Evolutionary conservation across 1,140 invertebrate genomes (phyloP).

Genomic region (Calephelis nemesis): DNA sequence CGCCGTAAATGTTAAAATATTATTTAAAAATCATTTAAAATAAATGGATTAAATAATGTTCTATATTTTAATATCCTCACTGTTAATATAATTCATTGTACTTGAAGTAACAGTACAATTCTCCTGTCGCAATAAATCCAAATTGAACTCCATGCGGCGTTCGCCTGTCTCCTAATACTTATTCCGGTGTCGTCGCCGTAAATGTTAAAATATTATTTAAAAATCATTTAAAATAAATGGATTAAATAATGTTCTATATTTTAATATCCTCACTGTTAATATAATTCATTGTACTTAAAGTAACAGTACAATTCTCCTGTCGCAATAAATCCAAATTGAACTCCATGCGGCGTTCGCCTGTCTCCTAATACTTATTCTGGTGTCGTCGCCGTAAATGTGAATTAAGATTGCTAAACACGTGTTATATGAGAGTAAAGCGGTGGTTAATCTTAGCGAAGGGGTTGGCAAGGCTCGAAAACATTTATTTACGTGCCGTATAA

Average conservation of each 20-base stretch:
- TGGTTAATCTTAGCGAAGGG: conserved; percentile 11
- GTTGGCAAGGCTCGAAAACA: conserved; percentile 7
- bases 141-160: conserved; percentile 8
- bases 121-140: conserved; percentile 4
- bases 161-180: conserved; percentile 2
- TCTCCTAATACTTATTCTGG: conserved; percentile 12
- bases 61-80: not conserved
- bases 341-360: not conserved
- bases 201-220: no score
- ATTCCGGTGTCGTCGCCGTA: conserved; percentile 5
- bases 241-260: not conserved
- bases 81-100: not conserved
- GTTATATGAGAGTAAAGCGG: conserved; percentile 10
- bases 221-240: no score
- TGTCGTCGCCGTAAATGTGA: conserved; percentile 4
- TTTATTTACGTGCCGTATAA: conserved; percentile 16
- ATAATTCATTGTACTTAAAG: not conserved
- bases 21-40: no score
- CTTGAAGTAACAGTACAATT: conserved; percentile 2
- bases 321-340: conserved; percentile 11
- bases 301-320: conserved; percentile 1
- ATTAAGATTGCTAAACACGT: conserved; percentile 16
- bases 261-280: not conserved
- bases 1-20: conserved; percentile 3
- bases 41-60: no score